These are phyloP conservation scores for Catagonus wagneri DNA, from an alignment of 2,113 vertebrate genomes.

Conservation along the genomic window DNA sequence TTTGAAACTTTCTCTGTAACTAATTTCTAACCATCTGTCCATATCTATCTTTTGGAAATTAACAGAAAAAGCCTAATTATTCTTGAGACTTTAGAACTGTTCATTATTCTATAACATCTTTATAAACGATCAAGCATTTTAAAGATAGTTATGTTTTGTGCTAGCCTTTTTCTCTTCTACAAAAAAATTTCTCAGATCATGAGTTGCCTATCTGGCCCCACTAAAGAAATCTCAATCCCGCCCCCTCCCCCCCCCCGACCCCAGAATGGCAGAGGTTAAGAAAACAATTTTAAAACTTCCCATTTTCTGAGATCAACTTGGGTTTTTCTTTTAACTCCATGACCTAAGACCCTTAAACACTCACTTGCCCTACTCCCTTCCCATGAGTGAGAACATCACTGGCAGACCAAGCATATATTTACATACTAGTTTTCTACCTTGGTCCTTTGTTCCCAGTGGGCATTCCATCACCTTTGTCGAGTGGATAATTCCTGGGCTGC, in stretches of 20 bases:
- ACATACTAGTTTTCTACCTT: neutral
- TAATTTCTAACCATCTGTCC: neutral
- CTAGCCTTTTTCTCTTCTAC: neutral
- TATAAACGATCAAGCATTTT: neutral
- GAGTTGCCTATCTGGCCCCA: neutral
- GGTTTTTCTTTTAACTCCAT: neutral
- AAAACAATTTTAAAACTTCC: neutral
- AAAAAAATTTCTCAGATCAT: neutral
- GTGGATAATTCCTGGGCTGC: neutral
- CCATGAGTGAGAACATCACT: neutral
- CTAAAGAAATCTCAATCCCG: neutral
- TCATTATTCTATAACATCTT: neutral
- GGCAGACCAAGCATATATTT: neutral
- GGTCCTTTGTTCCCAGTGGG: neutral
- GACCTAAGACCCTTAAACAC: neutral
- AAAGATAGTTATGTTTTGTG: neutral
- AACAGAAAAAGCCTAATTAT: neutral
- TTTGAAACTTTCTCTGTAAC: too few species aligned
- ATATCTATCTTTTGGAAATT: neutral
- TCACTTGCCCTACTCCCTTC: neutral
- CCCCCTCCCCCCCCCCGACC: fast-evolving
- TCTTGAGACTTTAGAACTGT: neutral
- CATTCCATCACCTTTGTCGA: neutral
- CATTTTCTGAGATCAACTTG: neutral
- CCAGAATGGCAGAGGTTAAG: neutral